Conservation (phyloP, 2,797 vertebrate species). For the Serranus cabrilla region DNA sequence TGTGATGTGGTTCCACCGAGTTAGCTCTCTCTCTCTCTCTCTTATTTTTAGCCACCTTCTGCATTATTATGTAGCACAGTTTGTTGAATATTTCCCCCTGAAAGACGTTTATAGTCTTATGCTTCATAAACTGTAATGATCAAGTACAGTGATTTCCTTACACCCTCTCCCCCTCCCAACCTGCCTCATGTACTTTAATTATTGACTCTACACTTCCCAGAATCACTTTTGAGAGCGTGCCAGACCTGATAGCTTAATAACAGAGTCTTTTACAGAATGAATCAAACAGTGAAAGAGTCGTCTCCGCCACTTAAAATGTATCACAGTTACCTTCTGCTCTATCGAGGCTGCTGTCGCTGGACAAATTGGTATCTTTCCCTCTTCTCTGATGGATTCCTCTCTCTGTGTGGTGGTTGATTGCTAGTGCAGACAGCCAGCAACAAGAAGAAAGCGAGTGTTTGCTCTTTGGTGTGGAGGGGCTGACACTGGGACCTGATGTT, state of each 20-base stretch:
- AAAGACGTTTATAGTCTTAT: conserved; percentile 14
- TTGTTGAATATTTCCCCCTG: conserved; percentile 16
- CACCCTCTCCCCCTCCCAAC: conserved; percentile 18
- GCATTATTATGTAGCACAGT: conserved; percentile 4
- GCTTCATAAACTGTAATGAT: conserved; percentile 51
- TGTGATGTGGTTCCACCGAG: conserved; percentile 10
- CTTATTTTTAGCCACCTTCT: conserved; percentile 22
- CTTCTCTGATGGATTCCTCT: conserved; percentile 40
- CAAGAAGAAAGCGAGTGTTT: conserved; percentile 18
- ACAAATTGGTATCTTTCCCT: conserved; percentile 43
- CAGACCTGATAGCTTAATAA: conserved; percentile 36
- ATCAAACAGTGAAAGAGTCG: conserved; percentile 19
- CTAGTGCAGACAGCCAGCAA: not conserved
- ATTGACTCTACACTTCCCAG: conserved; percentile 46
- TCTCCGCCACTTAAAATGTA: conserved; percentile 17
- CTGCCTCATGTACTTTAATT: conserved; percentile 42
- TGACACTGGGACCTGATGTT: conserved; percentile 32
- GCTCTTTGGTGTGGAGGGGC: conserved; percentile 8
- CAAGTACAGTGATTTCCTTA: conserved; percentile 26
- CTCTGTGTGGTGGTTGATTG: conserved; percentile 34
- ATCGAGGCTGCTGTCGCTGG: conserved; percentile 17
- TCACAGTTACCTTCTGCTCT: not conserved
- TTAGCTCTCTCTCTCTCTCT: not conserved
- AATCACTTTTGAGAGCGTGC: conserved; percentile 37
- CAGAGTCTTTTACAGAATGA: conserved; percentile 4